Base-by-base conservation (phyloP, 53 echinoderm and acorn worm genomes). In the Luidia sarsii region DNA sequence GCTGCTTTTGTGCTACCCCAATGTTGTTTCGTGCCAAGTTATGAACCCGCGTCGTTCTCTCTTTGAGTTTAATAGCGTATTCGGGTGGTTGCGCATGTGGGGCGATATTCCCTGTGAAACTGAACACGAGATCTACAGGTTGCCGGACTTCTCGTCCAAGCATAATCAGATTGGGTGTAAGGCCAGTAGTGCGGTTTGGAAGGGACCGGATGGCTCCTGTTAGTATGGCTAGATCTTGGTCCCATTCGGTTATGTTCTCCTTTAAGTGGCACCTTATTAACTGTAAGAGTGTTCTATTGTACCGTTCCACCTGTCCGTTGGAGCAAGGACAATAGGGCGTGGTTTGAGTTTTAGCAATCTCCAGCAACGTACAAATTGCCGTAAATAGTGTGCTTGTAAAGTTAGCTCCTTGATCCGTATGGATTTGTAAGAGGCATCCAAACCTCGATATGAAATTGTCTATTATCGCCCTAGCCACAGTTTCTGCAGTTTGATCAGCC, bases 241-340 rank as follows among this genome's bases (percentile, higher is more conserved):
- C 64, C 64, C 64, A 64, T 22, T 64, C 64, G 20, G 64, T 34
- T 15, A 64, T n/a, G 36, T 36, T 64, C 18, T 37, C 15, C 64
- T 2, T 8, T 63, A 37, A 2, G 20, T 53, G 53, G 53, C 53
- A 53, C 53, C 53, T 53, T 3, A 53, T 53, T 50, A 86, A 68
- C n/a, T 71, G 71, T 1, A 82, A 71, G 27, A 89, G 50, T 0
- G 80, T 90, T 35, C 67, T 57, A 33, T 93, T 86, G 16, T 69
- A 93, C 1, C 89, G 28, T 31, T 93, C 93, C 2, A 93, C 50
- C 72, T n/a, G n/a, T n/a, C 90, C 94, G 19, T 90, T 71, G 2
- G 90, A 79, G 4, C 68, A 57, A 14, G 90, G 93, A 65, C 77
- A 90, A 43, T 86, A 89, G 21, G 46, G 46, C 8, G 46, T 46